Conservation (phyloP, 2,888 invertebrate genomes). For the Gryllus longicercus region DNA sequence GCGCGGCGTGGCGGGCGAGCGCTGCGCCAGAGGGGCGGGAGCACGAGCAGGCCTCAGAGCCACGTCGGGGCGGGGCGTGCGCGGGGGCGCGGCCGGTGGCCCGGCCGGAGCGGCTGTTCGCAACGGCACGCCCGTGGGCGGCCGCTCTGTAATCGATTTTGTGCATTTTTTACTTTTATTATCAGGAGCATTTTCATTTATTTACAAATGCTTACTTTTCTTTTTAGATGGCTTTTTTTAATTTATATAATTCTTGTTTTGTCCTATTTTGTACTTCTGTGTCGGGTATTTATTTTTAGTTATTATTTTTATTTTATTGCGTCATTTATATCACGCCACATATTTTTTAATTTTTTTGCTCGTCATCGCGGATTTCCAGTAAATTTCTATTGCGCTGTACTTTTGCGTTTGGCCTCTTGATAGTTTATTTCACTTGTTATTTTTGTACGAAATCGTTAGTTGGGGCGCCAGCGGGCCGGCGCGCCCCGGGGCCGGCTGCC, state of each 20-base stretch:
- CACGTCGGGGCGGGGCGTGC: not conserved
- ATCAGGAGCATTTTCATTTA: not conserved
- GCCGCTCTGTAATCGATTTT: slow-evolving; percentile 2
- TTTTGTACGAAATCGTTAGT: slow-evolving; percentile 17
- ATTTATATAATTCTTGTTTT: not conserved
- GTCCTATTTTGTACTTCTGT: not conserved
- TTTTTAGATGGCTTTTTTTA: not conserved
- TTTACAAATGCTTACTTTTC: not conserved
- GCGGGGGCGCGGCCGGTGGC: not conserved
- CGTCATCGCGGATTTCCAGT: not conserved
- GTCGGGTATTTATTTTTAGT: not conserved
- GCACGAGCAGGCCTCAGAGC: not conserved
- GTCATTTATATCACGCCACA: not conserved
- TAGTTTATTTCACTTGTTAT: not conserved
- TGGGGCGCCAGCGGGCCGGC: not conserved
- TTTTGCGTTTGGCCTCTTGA: not conserved
- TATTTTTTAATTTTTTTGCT: not conserved
- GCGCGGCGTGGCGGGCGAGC: not conserved
- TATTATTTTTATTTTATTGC: slow-evolving; percentile 11
- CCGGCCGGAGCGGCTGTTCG: not conserved
- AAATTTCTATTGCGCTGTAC: slow-evolving; percentile 7
- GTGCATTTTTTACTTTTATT: not conserved
- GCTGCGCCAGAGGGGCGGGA: not conserved
- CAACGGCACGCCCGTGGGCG: not conserved
- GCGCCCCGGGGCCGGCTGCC: not conserved